These are phyloP conservation scores for Gasterosteus nipponicus DNA, from an alignment of 2,113 vertebrate genomes.

Conservation along the genomic window DNA sequence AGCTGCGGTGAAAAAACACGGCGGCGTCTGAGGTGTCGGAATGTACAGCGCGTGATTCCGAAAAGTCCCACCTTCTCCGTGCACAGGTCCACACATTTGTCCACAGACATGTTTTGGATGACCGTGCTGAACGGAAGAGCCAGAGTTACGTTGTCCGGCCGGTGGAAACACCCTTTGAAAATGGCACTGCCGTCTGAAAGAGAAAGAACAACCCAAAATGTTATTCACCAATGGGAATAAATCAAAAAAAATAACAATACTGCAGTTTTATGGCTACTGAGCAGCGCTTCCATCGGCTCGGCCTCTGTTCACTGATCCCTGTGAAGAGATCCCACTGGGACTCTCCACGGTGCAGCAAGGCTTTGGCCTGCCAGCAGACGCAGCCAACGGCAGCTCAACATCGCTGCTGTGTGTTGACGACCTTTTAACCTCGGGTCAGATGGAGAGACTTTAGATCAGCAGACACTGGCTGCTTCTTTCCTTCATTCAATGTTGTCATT, in stretches of 20 bases:
- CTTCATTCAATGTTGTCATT: not conserved
- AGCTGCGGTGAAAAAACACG: conserved; percentile 19
- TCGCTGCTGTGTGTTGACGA: conserved; percentile 40
- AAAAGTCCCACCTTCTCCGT: conserved; percentile 87
- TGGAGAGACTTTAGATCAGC: conserved; percentile 15
- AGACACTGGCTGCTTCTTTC: not conserved
- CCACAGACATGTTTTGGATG: conserved; percentile 94
- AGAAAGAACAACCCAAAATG: conserved; percentile 40
- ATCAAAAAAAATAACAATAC: not conserved
- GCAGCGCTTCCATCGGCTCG: conserved; percentile 25
- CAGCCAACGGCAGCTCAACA: conserved; percentile 28
- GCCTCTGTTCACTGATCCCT: conserved; percentile 51
- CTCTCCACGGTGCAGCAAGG: conserved; percentile 11
- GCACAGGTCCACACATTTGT: conserved; percentile 96
- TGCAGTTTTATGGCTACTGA: conserved; percentile 29
- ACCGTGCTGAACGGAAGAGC: conserved; percentile 85
- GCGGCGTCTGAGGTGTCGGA: not conserved
- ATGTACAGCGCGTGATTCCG: not conserved
- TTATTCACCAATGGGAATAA: conserved; percentile 11
- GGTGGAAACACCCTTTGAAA: conserved; percentile 93
- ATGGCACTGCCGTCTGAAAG: conserved; percentile 92
- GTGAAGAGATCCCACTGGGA: conserved; percentile 42
- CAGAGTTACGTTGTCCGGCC: conserved; percentile 88
- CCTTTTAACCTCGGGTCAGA: conserved; percentile 48
- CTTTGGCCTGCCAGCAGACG: conserved; percentile 30